Percentiles rank a stretch among this genome's conserved stretches.
phyloP scores from a whole-genome alignment of 2,888 invertebrate species.

The Callimorpha dominula region DNA sequence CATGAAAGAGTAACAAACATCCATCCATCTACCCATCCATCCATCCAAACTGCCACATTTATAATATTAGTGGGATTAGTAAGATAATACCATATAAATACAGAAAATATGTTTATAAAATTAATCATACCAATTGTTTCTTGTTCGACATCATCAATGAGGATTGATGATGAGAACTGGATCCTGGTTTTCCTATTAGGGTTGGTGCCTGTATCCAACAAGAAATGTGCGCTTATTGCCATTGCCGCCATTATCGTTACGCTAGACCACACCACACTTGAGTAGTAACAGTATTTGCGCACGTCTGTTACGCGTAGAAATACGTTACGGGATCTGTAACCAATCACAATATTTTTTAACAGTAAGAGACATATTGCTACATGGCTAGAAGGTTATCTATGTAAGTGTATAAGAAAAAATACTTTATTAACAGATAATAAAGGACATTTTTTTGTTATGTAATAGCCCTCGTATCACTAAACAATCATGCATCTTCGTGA shows the following conservation, averaged over 20 bases:
- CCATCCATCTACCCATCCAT: no score
- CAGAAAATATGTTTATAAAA: background rate
- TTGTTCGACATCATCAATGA: slow-evolving; percentile 87
- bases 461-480: background rate
- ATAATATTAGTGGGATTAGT: no score
- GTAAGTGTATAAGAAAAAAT: background rate
- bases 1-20: no score
- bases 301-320: slow-evolving; percentile 94
- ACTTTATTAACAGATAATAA: background rate
- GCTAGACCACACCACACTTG: slow-evolving; percentile 92
- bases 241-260: slow-evolving; percentile 90
- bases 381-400: background rate
- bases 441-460: background rate
- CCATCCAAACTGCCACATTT: no score
- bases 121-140: slow-evolving; percentile 89
- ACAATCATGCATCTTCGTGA: no score
- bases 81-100: background rate
- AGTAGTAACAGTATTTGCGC: slow-evolving; percentile 95
- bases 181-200: slow-evolving; percentile 80
- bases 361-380: background rate
- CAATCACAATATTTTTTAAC: background rate
- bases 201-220: slow-evolving; percentile 89
- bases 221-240: slow-evolving; percentile 93
- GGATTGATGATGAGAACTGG: slow-evolving; percentile 78
- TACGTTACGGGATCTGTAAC: slow-evolving; percentile 92